Conservation (phyloP, 1,140 invertebrate species). For the Parapsyche elsis region DNA sequence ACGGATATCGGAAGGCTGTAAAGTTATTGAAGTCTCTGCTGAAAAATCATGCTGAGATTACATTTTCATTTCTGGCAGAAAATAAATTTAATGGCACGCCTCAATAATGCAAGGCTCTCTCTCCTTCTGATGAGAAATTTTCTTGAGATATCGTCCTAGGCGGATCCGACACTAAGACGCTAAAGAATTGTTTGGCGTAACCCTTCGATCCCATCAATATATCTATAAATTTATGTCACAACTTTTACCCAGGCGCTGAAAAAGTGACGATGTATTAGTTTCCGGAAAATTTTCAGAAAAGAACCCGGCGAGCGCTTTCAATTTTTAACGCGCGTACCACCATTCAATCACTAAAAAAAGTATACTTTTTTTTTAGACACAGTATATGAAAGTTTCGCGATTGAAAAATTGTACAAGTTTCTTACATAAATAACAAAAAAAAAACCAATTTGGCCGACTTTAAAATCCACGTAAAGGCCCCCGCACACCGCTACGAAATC, state of each 20-base stretch:
- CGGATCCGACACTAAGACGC: background rate
- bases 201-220: constrained; percentile 1
- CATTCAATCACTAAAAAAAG: too few species aligned
- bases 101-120: too few species aligned
- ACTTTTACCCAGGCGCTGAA: background rate
- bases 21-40: constrained; percentile 26
- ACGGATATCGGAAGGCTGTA: constrained; percentile 13
- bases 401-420: too few species aligned
- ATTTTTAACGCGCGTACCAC: background rate
- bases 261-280: constrained; percentile 8
- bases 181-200: background rate
- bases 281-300: background rate
- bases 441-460: too few species aligned
- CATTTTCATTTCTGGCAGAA: constrained; percentile 24
- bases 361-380: too few species aligned
- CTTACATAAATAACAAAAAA: too few species aligned
- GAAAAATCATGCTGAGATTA: constrained; percentile 35
- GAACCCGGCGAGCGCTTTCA: background rate
- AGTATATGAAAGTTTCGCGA: too few species aligned
- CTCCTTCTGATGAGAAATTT: background rate
- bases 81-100: constrained; percentile 6
- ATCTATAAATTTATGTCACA: background rate
- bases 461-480: too few species aligned
- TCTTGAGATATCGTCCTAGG: background rate
- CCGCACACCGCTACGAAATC: too few species aligned